A percentile compares a stretch with the other conserved stretches of the same genome.
Evolutionary conservation across 2,888 invertebrate genomes (phyloP).

Genomic region (Julus scandinavius): DNA sequence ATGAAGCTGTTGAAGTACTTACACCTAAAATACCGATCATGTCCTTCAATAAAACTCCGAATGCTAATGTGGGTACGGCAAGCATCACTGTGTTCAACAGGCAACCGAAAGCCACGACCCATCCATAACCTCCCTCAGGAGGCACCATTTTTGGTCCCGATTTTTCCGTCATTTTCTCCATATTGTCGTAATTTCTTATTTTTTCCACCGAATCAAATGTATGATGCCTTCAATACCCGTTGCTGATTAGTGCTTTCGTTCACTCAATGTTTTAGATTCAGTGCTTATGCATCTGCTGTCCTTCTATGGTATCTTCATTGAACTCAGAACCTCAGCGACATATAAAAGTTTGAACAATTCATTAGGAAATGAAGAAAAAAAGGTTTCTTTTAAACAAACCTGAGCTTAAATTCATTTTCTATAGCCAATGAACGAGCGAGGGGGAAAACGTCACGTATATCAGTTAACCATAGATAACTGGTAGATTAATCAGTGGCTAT

Average conservation of each 20-base stretch:
- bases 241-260: not conserved
- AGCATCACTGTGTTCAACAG: slow-evolving; percentile 43
- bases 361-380: slow-evolving; percentile 19
- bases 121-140: slow-evolving; percentile 45
- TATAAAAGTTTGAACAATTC: slow-evolving; percentile 41
- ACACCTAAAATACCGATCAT: not conserved
- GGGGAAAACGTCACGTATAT: not conserved
- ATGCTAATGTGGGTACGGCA: slow-evolving; percentile 4
- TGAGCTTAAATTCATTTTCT: not conserved
- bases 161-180: not conserved
- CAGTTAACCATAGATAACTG: slow-evolving; percentile 31
- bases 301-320: slow-evolving; percentile 23
- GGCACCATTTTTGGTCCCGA: slow-evolving; percentile 23
- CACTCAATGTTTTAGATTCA: not conserved
- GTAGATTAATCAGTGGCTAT: not conserved
- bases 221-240: not conserved
- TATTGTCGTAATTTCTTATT: not conserved
- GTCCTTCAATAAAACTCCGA: slow-evolving; percentile 37
- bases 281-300: slow-evolving; percentile 24
- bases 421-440: not conserved
- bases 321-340: not conserved
- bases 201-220: not conserved
- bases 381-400: not conserved
- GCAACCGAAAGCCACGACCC: slow-evolving; percentile 42
- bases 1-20: slow-evolving; percentile 25